Conservation (phyloP, 2,888 invertebrate genomes). For the Carterocephalus palaemon region DNA sequence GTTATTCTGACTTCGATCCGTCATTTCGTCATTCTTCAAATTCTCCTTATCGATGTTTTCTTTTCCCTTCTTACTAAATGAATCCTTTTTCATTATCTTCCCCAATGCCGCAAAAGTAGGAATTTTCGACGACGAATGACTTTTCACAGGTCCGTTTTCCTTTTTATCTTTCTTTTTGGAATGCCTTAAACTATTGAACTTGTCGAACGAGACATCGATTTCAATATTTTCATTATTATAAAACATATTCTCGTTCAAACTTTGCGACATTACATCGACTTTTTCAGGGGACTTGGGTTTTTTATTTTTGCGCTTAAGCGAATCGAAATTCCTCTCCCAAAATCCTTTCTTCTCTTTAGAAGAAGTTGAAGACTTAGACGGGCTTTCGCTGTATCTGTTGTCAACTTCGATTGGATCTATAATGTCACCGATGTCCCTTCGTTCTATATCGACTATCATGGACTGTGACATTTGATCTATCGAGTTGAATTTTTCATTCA, state of each 20-base stretch:
- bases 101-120: slow-evolving; percentile 72
- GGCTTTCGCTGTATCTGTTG: slow-evolving; percentile 56
- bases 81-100: slow-evolving; percentile 74
- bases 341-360: slow-evolving; percentile 75
- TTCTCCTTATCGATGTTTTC: slow-evolving; percentile 46
- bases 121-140: slow-evolving; percentile 70
- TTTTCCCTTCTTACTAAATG: slow-evolving; percentile 57
- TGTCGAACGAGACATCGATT: slow-evolving; percentile 59
- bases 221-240: slow-evolving; percentile 72
- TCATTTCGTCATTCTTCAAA: slow-evolving; percentile 41
- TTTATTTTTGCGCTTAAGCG: slow-evolving; percentile 63
- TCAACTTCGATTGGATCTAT: slow-evolving; percentile 38
- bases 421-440: slow-evolving; percentile 52
- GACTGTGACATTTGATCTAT: slow-evolving; percentile 77
- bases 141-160: slow-evolving; percentile 55
- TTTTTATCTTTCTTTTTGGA: slow-evolving; percentile 67
- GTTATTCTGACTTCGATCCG: slow-evolving; percentile 31
- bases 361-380: slow-evolving; percentile 63
- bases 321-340: slow-evolving; percentile 77
- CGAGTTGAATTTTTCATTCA: slow-evolving; percentile 71
- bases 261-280: slow-evolving; percentile 74
- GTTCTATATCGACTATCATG: slow-evolving; percentile 73
- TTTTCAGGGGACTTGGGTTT: slow-evolving; percentile 65
- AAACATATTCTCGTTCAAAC: slow-evolving; percentile 75
- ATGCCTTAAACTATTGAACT: slow-evolving; percentile 66